A percentile compares a stretch with the other conserved stretches of the same genome.
These are phyloP conservation scores for Elgaria multicarinata DNA, from an alignment of 2,113 vertebrate genomes.

Conservation along the genomic window DNA sequence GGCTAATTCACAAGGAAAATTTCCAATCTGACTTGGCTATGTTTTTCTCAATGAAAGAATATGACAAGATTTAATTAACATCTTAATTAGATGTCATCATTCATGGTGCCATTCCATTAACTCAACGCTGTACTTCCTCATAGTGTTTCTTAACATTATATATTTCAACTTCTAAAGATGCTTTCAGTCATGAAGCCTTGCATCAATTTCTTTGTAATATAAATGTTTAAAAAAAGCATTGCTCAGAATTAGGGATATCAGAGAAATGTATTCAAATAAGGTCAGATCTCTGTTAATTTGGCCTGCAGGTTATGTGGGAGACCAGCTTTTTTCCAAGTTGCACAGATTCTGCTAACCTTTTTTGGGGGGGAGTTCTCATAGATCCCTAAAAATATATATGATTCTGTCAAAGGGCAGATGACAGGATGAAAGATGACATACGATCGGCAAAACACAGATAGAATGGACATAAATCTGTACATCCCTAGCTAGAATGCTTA, in stretches of 20 bases:
- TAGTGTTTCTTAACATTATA: slow-evolving; percentile 2
- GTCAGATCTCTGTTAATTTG: too few relatives aligned
- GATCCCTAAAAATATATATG: too few relatives aligned
- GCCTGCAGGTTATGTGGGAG: too few relatives aligned
- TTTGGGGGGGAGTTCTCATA: too few relatives aligned
- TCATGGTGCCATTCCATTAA: slow-evolving; percentile 42
- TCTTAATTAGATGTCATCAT: slow-evolving; percentile 59
- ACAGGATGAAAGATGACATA: too few relatives aligned
- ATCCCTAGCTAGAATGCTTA: neutral
- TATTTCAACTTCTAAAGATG: slow-evolving; percentile 29
- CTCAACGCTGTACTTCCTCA: slow-evolving; percentile 35
- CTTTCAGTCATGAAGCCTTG: neutral
- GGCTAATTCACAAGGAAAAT: slow-evolving; percentile 63
- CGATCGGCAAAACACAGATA: too few relatives aligned
- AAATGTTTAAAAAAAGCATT: neutral
- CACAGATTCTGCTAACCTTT: too few relatives aligned
- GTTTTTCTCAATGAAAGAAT: slow-evolving; percentile 53
- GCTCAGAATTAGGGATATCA: neutral
- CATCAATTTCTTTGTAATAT: neutral
- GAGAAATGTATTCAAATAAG: too few relatives aligned
- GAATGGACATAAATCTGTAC: too few relatives aligned
- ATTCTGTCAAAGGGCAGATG: too few relatives aligned
- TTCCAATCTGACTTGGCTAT: slow-evolving; percentile 55
- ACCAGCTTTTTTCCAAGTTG: too few relatives aligned
- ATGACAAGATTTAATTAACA: slow-evolving; percentile 71